A percentile compares a stretch with the other conserved stretches of the same genome.
Evolutionary conservation across 1,140 invertebrate genomes (phyloP).

Genomic region (Neodiprion virginianus): DNA sequence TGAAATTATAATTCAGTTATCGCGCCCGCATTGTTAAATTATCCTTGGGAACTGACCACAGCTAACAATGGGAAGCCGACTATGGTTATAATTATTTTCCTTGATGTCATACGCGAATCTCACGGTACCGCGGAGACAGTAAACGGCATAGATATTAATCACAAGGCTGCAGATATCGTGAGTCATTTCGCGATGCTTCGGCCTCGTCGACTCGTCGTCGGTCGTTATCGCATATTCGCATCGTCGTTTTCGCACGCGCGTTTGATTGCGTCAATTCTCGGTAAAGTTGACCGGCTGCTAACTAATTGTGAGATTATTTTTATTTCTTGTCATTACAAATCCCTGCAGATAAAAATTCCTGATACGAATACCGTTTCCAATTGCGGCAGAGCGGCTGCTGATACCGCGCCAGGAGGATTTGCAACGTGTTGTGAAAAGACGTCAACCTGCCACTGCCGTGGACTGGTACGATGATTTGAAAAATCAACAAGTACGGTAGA

Average conservation of each 20-base stretch:
- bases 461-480: too few relatives aligned
- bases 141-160: background rate
- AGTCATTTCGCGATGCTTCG: background rate
- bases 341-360: too few relatives aligned
- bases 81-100: background rate
- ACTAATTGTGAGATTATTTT: background rate
- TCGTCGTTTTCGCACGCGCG: background rate
- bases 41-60: background rate
- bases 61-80: background rate
- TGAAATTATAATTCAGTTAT: too few relatives aligned
- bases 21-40: background rate
- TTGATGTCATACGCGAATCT: slow-evolving; percentile 2
- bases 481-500: too few relatives aligned
- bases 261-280: background rate
- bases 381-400: too few relatives aligned
- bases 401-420: too few relatives aligned
- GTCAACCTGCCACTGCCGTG: too few relatives aligned
- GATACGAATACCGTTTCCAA: too few relatives aligned
- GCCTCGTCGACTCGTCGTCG: background rate
- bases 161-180: background rate
- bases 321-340: too few relatives aligned
- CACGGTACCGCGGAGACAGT: background rate
- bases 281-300: background rate
- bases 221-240: background rate
- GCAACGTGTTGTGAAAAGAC: too few relatives aligned